These are phyloP conservation scores for Nymphicus hollandicus DNA, from an alignment of 2,113 vertebrate species.

Conservation along the genomic window DNA sequence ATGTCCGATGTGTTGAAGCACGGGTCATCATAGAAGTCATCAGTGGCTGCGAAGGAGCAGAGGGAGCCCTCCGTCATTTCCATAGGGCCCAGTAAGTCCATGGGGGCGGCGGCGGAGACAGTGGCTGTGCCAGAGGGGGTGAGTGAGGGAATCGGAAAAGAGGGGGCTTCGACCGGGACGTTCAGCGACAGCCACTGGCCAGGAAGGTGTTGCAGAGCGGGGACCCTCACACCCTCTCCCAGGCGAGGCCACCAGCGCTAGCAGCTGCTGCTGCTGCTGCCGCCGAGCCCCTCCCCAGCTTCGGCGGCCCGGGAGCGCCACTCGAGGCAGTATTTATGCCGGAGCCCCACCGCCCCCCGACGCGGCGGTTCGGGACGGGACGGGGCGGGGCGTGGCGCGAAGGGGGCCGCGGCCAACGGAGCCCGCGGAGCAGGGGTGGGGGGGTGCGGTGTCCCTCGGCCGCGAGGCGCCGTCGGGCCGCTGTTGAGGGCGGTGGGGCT, in stretches of 20 bases:
- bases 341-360: not conserved
- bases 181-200: not conserved
- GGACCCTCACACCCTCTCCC: not conserved
- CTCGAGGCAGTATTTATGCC: constrained; percentile 44
- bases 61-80: constrained; percentile 91
- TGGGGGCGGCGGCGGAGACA: constrained; percentile 33
- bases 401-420: not conserved
- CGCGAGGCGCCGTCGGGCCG: not conserved
- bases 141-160: not conserved
- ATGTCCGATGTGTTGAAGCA: constrained; percentile 96
- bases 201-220: not conserved
- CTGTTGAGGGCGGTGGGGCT: not conserved
- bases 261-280: not conserved
- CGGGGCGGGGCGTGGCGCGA: not conserved
- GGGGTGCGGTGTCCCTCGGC: not conserved
- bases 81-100: constrained; percentile 78
- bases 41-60: constrained; percentile 83
- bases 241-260: not conserved
- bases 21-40: constrained; percentile 95
- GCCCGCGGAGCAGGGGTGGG: not conserved
- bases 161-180: not conserved
- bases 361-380: not conserved
- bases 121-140: not conserved
- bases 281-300: not conserved
- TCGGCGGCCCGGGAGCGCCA: not conserved